Conservation (phyloP, 2,888 invertebrate species). For the Brachypalpus laphriformis region DNA sequence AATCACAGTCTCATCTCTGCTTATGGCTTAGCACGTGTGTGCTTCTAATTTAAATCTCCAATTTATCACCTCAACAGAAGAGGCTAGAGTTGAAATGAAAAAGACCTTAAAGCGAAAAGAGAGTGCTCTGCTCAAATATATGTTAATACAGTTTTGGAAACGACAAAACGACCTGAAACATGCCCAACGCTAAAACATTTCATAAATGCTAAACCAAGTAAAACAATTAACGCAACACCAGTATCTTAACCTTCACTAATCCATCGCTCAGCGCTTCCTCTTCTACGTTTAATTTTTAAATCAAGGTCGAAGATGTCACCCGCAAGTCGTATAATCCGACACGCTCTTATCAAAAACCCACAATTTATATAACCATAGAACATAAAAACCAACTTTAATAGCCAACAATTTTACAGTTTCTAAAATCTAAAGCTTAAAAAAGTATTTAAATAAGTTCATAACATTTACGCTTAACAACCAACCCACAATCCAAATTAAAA, state of each 20-base stretch:
- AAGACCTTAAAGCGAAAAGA: no score
- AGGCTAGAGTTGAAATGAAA: no score
- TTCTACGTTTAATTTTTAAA: not conserved
- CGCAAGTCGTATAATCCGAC: not conserved
- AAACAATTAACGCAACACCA: no score
- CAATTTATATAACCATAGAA: not conserved
- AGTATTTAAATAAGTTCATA: slow-evolving; percentile 30
- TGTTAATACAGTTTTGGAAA: no score
- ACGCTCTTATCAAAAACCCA: slow-evolving; percentile 4
- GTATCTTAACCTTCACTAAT: not conserved
- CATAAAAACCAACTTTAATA: slow-evolving; percentile 15
- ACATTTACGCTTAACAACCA: slow-evolving; percentile 18
- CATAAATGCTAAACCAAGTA: no score
- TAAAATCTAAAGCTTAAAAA: not conserved
- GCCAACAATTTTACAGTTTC: slow-evolving; percentile 19
- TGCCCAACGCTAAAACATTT: no score
- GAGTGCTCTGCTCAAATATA: no score
- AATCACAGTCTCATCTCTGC: no score
- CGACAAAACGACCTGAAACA: no score
- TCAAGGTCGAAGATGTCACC: slow-evolving; percentile 2
- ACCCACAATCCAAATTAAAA: not conserved
- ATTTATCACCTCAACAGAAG: no score
- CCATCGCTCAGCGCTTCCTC: not conserved
- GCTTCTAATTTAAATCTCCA: no score
- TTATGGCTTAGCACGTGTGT: no score